Base-by-base conservation (phyloP, 2,797 vertebrate species). In the Otus scops region DNA sequence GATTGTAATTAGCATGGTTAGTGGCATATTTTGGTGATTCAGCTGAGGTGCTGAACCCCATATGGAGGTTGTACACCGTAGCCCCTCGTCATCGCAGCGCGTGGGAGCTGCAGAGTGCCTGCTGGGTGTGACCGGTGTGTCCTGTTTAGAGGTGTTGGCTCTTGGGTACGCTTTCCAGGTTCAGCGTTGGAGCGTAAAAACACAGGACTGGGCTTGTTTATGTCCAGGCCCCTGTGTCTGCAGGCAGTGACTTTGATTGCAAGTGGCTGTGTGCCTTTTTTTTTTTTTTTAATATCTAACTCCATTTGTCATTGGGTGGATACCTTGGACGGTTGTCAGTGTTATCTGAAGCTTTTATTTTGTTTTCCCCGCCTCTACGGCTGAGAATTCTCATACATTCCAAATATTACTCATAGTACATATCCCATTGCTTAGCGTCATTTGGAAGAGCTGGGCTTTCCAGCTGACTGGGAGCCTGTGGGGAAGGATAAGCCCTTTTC, bases 1-100 rank as follows among this genome's bases (percentile, higher is more conserved):
- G 91, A 94, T 93, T 94, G 63, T 90, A 91, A 94, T 94, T 95
- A 96, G 54, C 71, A 1, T 73, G 92, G 63, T 96, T 82, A 93
- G 95, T 32, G 60, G 63, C 11, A 26, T 68, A 13, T 88, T 89
- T 74, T 1, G 69, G 89, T 96, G 95, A 95, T 89, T 96, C 93
- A 93, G 79, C 88, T 41, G 80, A 65, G 92, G 73, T 47, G 56
- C 28, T 73, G 78, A 89, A 60, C 68, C 75, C 51, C 4, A 0
- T 11, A 8, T 19, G 54, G 92, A 92, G 89, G 73, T 86, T 84
- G 36, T 39, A 54, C 11, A 0, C 65, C 0, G 0, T 11, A 69
- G 94, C 76, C 90, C 89, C 85, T 88, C 2, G 3, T 78, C 71
- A 48, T 64, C 7, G 1, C 1, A 2, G 88, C 6, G 0, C 57